Percentiles rank a stretch among this genome's conserved stretches.
Evolutionary conservation across 2,797 vertebrate genomes (phyloP).

Genomic region (Silurus aristotelis): DNA sequence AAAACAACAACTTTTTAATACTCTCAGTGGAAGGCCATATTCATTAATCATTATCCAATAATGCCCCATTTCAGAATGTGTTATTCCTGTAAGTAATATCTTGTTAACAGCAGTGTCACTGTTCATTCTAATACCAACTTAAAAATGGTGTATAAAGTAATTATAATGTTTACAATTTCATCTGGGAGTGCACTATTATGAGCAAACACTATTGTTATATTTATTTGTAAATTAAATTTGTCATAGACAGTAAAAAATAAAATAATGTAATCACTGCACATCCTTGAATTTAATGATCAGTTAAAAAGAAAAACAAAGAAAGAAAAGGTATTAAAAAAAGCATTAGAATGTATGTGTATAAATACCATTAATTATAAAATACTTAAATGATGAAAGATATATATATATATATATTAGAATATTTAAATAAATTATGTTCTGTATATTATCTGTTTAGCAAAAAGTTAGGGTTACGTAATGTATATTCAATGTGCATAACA

Average conservation of each 20-base stretch:
- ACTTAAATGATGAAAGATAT: not conserved
- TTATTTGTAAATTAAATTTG: too few relatives aligned
- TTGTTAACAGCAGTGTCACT: not conserved
- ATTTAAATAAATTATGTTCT: not conserved
- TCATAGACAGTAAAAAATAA: too few relatives aligned
- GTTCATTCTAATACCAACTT: not conserved
- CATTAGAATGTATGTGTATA: too few relatives aligned
- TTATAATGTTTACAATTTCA: not conserved
- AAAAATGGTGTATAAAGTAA: not conserved
- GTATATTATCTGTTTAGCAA: too few relatives aligned
- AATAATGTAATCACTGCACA: too few relatives aligned
- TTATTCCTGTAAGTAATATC: not conserved
- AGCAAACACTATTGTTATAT: not conserved
- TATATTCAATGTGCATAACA: not conserved
- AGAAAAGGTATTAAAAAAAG: too few relatives aligned
- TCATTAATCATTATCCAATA: conserved; percentile 1
- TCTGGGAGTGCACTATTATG: not conserved
- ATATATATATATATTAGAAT: too few relatives aligned
- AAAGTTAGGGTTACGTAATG: too few relatives aligned
- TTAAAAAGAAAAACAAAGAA: too few relatives aligned
- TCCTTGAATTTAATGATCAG: too few relatives aligned
- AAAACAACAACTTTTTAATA: not conserved
- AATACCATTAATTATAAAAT: not conserved
- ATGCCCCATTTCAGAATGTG: not conserved
- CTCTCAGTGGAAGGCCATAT: not conserved